Base-by-base conservation (phyloP, 2,888 invertebrate genomes). In the Tenthredo scrophulariae region DNA sequence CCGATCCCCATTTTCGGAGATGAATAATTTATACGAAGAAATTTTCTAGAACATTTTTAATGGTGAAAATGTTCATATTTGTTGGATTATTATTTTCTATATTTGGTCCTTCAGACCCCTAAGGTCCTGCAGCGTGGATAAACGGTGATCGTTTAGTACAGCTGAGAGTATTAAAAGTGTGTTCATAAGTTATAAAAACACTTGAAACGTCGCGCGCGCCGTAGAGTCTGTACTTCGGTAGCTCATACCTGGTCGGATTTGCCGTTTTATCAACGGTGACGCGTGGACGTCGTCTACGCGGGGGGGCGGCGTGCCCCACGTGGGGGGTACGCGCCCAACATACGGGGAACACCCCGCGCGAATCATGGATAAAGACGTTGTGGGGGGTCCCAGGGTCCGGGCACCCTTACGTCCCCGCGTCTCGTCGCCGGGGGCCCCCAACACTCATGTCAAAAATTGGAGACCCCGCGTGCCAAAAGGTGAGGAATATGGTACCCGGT, bases 291-390 rank as follows among this genome's bases (percentile, higher is more conserved):
- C 79, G 29, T 62, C 80, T 84, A 84, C 79, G 79, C 85, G 84
- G 77, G 67, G 67, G 84, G 88, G 88, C 86, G 86, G 87, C 87
- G 88, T 89, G 88, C 89, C 89, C 87, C 89, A 91, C 91, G 89
- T 90, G 91, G 92, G 92, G 92, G 91, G 90, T 91, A 90, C 79
- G 85, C 86, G 88, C 88, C 89, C 90, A 91, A 91, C 92, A 91
- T 91, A 92, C 91, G 91, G 91, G 89, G 90, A 89, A 89, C 88
- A 90, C 89, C 87, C 88, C 70, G 83, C 80, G 58, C 62, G 91
- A 90, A 88, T 88, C 89, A 85, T 87, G 91, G 88, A 93, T 93
- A 93, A 93, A 92, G 88, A 90, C 93, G 85, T 90, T 90, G 91
- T 93, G 92, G 93, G 93, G 93, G 93, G 92, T 92, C 92, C 79